phyloP scores from a whole-genome alignment of 1,140 invertebrate species.

The Hesperophylax magnus region DNA sequence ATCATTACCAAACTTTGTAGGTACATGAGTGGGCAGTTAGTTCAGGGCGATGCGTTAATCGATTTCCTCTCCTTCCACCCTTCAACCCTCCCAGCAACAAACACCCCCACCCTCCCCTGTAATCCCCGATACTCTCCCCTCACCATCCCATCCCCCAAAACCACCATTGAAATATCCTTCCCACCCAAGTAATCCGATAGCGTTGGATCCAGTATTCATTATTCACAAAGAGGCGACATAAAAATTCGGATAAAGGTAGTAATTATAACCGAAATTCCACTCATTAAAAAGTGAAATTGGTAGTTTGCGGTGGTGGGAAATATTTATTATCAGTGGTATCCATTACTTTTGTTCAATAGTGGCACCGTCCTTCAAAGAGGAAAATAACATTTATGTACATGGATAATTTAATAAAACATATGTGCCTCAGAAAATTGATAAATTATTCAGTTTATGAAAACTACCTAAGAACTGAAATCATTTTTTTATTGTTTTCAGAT shows the following conservation, averaged over 20 bases:
- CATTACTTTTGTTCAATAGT: too few species aligned
- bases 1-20: background rate
- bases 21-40: too few species aligned
- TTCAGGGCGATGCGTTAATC: constrained; percentile 35
- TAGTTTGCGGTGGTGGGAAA: background rate
- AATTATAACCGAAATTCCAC: constrained; percentile 5
- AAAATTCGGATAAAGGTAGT: constrained; percentile 16
- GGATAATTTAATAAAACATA: too few species aligned
- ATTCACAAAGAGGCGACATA: constrained; percentile 32
- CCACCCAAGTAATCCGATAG: constrained; percentile 29
- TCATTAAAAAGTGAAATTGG: background rate
- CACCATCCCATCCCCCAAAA: too few species aligned
- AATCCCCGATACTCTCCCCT: too few species aligned
- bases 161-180: background rate
- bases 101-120: background rate
- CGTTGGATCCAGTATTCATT: constrained; percentile 17
- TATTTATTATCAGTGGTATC: too few species aligned
- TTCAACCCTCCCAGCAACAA: background rate
- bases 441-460: too few species aligned
- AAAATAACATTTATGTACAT: too few species aligned
- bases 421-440: too few species aligned
- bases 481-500: too few species aligned
- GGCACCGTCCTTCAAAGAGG: too few species aligned
- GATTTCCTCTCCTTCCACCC: constrained; percentile 28
- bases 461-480: too few species aligned